Percentiles rank a stretch among this genome's conserved stretches.
Conservation (phyloP, 2,797 vertebrate genomes). For the Semotilus atromaculatus region DNA sequence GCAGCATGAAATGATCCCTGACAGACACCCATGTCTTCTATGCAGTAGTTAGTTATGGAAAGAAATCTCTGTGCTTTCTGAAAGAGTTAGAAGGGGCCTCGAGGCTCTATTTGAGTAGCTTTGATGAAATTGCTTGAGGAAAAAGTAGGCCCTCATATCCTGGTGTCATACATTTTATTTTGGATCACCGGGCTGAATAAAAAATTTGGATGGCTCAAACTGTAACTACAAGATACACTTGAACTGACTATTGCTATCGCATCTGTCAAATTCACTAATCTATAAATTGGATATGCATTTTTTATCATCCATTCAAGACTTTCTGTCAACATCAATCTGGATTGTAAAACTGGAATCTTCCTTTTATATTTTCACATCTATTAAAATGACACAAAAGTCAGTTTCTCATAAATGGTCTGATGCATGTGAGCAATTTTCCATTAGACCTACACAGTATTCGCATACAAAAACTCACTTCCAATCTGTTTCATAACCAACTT, state of each 20-base stretch:
- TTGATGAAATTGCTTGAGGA: constrained; percentile 10
- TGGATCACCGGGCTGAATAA: not conserved
- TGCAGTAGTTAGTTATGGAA: not conserved
- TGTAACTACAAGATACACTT: not conserved
- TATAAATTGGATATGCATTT: not conserved
- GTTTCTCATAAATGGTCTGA: not conserved
- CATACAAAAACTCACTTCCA: not conserved
- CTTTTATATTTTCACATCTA: not conserved
- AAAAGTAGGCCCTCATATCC: not conserved
- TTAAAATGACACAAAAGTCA: not conserved
- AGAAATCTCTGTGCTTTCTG: constrained; percentile 40
- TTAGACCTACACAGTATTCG: not conserved
- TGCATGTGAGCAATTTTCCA: not conserved
- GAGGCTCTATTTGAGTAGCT: constrained; percentile 11
- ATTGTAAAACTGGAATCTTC: not conserved
- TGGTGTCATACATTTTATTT: not conserved
- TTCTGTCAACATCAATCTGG: not conserved
- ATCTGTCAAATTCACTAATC: not conserved
- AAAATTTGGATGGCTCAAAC: not conserved
- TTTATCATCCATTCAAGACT: not conserved
- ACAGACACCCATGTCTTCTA: not conserved
- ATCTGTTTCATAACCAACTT: not conserved
- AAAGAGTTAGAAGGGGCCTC: not conserved
- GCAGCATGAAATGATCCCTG: constrained; percentile 38
- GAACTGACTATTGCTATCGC: constrained; percentile 1